Conservation (phyloP, 2,888 invertebrate genomes). For the Drosophila multiciliata region DNA sequence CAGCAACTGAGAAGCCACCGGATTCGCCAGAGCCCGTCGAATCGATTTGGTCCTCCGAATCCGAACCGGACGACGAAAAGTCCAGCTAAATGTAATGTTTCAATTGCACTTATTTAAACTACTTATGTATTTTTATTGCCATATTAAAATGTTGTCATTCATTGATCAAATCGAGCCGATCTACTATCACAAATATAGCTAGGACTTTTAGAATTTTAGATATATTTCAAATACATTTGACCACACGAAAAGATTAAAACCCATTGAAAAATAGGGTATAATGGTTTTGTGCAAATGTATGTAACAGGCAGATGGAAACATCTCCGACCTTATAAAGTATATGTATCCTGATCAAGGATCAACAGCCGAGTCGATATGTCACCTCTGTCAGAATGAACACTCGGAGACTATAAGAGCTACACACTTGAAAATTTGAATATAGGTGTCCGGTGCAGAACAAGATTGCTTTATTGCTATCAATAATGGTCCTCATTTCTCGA, state of each 20-base stretch:
- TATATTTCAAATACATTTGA: not conserved
- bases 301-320: too few relatives aligned
- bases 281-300: too few relatives aligned
- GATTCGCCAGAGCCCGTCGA: slow-evolving; percentile 79
- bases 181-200: not conserved
- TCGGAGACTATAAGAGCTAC: too few relatives aligned
- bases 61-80: slow-evolving; percentile 75
- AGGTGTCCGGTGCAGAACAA: too few relatives aligned
- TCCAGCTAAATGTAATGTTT: slow-evolving; percentile 53
- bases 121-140: slow-evolving; percentile 28
- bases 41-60: slow-evolving; percentile 85
- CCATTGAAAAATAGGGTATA: too few relatives aligned
- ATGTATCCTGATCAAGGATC: too few relatives aligned
- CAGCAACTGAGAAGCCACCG: slow-evolving; percentile 66
- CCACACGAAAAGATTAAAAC: not conserved
- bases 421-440: too few relatives aligned
- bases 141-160: slow-evolving; percentile 27
- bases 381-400: too few relatives aligned
- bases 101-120: slow-evolving; percentile 26
- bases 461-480: too few relatives aligned
- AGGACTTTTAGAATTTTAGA: not conserved
- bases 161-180: slow-evolving; percentile 5
- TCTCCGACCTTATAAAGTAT: too few relatives aligned
- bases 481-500: too few relatives aligned
- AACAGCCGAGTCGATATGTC: too few relatives aligned